Evolutionary conservation across 2,797 vertebrate genomes (phyloP).

Genomic region (Streptopelia turtur): DNA sequence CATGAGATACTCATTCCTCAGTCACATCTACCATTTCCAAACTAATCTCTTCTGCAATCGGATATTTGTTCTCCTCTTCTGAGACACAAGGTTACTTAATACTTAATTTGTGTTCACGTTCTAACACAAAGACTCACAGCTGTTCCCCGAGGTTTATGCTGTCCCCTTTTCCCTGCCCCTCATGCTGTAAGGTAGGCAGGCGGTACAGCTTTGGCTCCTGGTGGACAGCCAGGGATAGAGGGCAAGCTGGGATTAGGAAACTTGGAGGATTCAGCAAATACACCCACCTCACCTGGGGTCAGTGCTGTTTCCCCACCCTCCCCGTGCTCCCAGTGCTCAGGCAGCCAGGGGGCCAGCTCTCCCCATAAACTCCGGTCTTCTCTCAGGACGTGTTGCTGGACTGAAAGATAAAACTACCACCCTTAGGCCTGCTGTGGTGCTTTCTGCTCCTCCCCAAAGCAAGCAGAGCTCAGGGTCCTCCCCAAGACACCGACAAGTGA

Average conservation of each 20-base stretch:
- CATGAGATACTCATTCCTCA: not conserved
- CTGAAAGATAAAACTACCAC: not conserved
- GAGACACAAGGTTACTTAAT: not conserved
- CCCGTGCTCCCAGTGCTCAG: not conserved
- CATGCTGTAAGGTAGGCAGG: not conserved
- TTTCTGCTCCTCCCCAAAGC: not conserved
- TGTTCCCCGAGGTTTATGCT: not conserved
- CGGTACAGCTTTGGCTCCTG: not conserved
- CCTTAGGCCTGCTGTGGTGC: not conserved
- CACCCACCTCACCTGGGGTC: too few relatives aligned
- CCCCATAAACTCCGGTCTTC: not conserved
- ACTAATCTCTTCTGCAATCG: not conserved
- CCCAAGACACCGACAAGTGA: not conserved
- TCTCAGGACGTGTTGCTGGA: not conserved
- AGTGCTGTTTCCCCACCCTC: not conserved
- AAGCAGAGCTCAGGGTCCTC: not conserved
- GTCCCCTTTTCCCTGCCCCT: accelerated
- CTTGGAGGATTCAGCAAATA: not conserved
- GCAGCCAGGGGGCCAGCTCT: not conserved
- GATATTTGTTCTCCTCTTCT: not conserved
- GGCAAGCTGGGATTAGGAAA: not conserved
- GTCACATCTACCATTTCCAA: not conserved
- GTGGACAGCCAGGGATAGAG: not conserved
- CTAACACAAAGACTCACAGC: not conserved
- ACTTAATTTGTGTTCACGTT: not conserved